These are phyloP conservation scores for Theristicus caerulescens DNA, from an alignment of 2,113 vertebrate species.

Conservation along the genomic window DNA sequence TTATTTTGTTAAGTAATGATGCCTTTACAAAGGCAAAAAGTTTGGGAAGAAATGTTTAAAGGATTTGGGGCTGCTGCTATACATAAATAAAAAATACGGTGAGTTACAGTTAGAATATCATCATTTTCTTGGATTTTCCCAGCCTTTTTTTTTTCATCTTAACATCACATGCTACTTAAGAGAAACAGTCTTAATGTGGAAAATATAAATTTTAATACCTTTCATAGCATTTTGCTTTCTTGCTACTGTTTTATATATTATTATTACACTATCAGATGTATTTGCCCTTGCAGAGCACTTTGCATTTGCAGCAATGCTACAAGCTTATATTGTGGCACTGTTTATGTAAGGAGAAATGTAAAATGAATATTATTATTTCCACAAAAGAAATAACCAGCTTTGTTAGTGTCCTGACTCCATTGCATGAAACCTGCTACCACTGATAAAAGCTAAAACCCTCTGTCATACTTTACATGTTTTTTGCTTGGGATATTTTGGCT, in stretches of 20 bases:
- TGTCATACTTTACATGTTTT: accelerated
- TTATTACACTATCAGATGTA: not conserved
- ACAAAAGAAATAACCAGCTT: not conserved
- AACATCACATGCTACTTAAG: not conserved
- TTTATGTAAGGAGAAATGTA: not conserved
- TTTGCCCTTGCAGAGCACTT: not conserved
- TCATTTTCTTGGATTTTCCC: not conserved
- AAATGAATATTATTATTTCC: not conserved
- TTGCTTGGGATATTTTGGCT: not conserved
- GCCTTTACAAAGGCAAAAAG: accelerated
- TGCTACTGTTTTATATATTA: not conserved
- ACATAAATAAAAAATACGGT: not conserved
- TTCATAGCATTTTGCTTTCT: not conserved
- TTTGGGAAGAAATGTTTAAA: not conserved
- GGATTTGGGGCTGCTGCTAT: not conserved
- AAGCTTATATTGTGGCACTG: not conserved
- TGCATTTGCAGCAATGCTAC: not conserved
- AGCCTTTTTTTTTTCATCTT: not conserved
- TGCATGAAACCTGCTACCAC: accelerated
- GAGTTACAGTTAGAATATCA: not conserved
- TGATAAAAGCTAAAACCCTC: not conserved
- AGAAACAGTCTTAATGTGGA: not conserved
- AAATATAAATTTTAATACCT: not conserved
- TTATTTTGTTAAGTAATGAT: not conserved
- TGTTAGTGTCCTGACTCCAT: not conserved